These are phyloP conservation scores for Trematocara caparti DNA, from an alignment of 2,797 vertebrate species.

Conservation along the genomic window DNA sequence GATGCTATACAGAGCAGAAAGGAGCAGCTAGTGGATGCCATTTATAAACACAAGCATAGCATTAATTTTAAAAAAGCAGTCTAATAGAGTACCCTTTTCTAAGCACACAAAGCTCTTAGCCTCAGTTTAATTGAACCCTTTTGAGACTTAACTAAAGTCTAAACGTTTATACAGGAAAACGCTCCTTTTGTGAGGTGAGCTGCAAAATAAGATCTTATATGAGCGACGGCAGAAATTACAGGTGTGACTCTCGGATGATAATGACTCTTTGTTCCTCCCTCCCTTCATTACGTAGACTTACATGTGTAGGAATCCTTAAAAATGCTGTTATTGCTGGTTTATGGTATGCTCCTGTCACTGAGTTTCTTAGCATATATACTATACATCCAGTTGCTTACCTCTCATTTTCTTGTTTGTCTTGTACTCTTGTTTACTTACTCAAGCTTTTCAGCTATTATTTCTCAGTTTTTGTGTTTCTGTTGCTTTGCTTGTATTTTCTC, in stretches of 20 bases:
- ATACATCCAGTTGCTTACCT: background rate
- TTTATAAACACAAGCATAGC: background rate
- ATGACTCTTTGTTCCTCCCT: background rate
- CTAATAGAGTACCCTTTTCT: background rate
- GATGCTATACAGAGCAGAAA: background rate
- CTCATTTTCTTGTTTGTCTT: background rate
- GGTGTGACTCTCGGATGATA: background rate
- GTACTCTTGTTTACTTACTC: background rate
- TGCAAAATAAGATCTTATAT: background rate
- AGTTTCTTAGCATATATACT: background rate
- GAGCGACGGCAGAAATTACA: background rate
- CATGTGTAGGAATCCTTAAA: background rate
- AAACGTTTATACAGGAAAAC: background rate
- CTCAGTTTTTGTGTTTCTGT: background rate
- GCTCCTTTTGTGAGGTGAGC: background rate
- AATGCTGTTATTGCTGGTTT: background rate
- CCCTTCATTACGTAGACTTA: background rate
- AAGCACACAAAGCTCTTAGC: background rate
- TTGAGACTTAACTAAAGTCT: background rate
- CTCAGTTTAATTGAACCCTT: background rate
- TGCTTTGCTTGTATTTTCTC: background rate
- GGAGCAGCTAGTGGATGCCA: background rate
- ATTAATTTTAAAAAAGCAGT: background rate
- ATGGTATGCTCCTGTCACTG: background rate
- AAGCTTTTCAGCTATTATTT: background rate